Evolutionary conservation across 2,113 vertebrate genomes (phyloP), one percentile per base, ranked within the genome.

Genomic region (Phocoena phocoena): DNA sequence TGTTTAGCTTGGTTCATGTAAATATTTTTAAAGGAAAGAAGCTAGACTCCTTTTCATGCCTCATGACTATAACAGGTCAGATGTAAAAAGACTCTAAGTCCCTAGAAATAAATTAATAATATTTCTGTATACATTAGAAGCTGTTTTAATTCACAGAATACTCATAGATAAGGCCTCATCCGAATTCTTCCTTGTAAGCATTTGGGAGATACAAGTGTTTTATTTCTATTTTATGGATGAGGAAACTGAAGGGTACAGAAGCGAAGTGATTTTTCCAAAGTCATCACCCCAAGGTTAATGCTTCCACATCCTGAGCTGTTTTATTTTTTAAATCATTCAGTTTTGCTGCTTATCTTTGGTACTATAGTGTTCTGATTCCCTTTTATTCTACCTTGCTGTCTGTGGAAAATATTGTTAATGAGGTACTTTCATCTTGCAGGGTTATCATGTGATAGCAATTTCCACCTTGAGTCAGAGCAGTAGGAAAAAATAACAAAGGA

Each of bases 401-500:
- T 62, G 60, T 94, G 87, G 79, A 96, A 97, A 95, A 97, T 77
- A 93, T 73, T 96, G 92, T 93, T 96, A 93, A 95, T 90, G 87
- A 96, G 58, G 82, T 93, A 55, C 89, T 85, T 97, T 96, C 62
- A 65, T 93, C 92, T 58, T 62, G 67, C 76, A 76, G 55, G 23
- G n/a, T 74, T 84, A 79, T 90, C 96, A 88, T 68, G 92, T 94
- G 97, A 96, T 77, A 77, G 90, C 87, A 96, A 86, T 96, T 97
- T 95, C 86, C 95, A 97, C 92, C 88, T 93, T 87, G 95, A 95
- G 36, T 88, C 86, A 92, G 92, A 97, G 60, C 71, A 74, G n/a
- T 28, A 36, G 87, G 71, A 82, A 97, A 97, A 83, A 95, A 71
- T 73, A 90, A 96, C 92, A 92, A 96, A 95, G 83, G n/a, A 53